Evolutionary conservation across 2,797 vertebrate species (phyloP).

Genomic region (Ctenosaura bakeri): DNA sequence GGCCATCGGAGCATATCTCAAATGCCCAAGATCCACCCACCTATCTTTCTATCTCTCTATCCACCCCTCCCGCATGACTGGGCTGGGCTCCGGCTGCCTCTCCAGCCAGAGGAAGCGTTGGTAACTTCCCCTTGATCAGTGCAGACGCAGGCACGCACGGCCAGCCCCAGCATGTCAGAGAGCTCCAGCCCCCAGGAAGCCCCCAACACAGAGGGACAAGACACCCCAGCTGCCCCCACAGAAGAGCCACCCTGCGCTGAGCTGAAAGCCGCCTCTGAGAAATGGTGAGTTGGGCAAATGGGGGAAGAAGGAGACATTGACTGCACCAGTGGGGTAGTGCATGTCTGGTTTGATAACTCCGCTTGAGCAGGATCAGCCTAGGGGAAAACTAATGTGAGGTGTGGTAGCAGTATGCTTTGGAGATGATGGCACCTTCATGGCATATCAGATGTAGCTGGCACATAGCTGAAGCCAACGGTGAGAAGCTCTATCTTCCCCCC

Average conservation of each 20-base stretch:
- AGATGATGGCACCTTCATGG: background rate
- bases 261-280: slow-evolving; percentile 39
- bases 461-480: background rate
- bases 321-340: background rate
- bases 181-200: background rate
- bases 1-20: slow-evolving; percentile 27
- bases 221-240: background rate
- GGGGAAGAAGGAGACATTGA: background rate
- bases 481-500: background rate
- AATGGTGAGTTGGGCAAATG: slow-evolving; percentile 19
- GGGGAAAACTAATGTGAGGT: too few species aligned
- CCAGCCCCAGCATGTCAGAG: slow-evolving; percentile 33
- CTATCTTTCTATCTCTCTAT: slow-evolving; percentile 23
- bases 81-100: slow-evolving; percentile 44
- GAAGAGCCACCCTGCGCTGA: slow-evolving; percentile 39
- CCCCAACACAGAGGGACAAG: slow-evolving; percentile 15
- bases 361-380: background rate
- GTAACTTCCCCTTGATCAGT: slow-evolving; percentile 4
- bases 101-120: slow-evolving; percentile 23
- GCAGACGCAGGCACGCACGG: slow-evolving; percentile 3
- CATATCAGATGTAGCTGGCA: background rate
- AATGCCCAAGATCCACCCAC: slow-evolving; percentile 40
- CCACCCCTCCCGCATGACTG: slow-evolving; percentile 45
- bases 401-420: background rate
- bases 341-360: background rate